Conservation (phyloP, 2,797 vertebrate genomes). For the Acrossocheilus fasciatus region DNA sequence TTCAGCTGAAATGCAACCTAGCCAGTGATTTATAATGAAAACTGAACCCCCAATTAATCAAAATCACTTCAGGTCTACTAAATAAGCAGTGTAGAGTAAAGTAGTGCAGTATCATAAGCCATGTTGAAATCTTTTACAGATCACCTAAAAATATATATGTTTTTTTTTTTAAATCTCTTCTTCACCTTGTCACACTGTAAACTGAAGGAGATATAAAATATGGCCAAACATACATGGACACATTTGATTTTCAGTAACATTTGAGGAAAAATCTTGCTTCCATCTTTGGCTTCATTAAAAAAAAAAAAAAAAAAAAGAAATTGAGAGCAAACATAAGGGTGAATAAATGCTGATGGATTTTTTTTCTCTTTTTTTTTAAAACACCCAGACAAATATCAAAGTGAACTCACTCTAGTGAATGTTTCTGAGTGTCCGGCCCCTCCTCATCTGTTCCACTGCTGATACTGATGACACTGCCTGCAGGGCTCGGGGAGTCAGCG, state of each 20-base stretch:
- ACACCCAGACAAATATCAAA: neutral
- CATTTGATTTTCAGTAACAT: neutral
- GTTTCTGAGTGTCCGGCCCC: constrained; percentile 79
- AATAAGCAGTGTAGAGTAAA: neutral
- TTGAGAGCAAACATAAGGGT: neutral
- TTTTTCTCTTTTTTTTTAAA: neutral
- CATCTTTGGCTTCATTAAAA: neutral
- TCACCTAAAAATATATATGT: neutral
- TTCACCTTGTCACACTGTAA: neutral
- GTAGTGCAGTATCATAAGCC: neutral
- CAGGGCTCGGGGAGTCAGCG: constrained; percentile 87
- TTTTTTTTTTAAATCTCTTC: neutral
- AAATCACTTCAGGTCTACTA: neutral
- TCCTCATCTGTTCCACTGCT: constrained; percentile 92
- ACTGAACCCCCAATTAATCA: neutral
- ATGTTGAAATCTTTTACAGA: neutral
- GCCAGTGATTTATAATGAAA: neutral
- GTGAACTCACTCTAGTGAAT: constrained; percentile 84
- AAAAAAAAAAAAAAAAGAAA: neutral
- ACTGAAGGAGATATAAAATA: neutral
- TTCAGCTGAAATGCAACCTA: neutral
- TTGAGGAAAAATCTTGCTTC: neutral
- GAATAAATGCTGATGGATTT: neutral
- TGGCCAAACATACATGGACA: neutral
- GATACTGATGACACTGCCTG: constrained; percentile 95